A percentile compares a stretch with the other conserved stretches of the same genome.
phyloP scores from a whole-genome alignment of 92 coral and sea anemone genomes.

The Parazoanthus darwini region DNA sequence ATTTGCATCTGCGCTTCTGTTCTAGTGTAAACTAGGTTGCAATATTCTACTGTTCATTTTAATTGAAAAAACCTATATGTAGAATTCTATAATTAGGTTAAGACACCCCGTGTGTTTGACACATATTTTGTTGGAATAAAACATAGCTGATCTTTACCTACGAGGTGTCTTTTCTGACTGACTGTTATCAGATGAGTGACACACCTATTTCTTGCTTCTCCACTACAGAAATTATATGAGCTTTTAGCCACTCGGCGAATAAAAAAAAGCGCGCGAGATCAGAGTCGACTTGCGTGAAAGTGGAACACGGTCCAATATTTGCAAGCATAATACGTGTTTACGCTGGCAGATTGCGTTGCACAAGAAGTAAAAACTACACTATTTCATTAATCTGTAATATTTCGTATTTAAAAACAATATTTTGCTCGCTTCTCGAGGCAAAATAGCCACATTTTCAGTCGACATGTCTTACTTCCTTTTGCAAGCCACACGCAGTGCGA shows the following conservation, averaged over 20 bases:
- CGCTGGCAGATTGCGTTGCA: neutral
- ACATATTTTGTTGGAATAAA: neutral
- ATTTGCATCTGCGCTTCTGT: too few relatives aligned
- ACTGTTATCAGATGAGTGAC: neutral
- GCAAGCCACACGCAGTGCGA: constrained; percentile 32
- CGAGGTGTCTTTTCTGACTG: neutral
- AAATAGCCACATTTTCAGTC: neutral
- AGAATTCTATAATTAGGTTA: too few relatives aligned
- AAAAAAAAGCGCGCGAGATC: constrained; percentile 22
- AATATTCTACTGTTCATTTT: too few relatives aligned
- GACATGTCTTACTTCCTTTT: constrained; percentile 16
- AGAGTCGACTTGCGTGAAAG: neutral
- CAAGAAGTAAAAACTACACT: neutral
- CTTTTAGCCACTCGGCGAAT: neutral
- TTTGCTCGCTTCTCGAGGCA: neutral
- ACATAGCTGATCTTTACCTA: neutral
- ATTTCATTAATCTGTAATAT: constrained; percentile 14
- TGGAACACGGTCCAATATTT: constrained; percentile 38
- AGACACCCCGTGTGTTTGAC: too few relatives aligned
- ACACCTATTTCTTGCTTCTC: neutral
- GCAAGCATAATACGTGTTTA: constrained; percentile 1
- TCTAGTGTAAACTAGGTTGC: too few relatives aligned
- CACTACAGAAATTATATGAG: neutral
- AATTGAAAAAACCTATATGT: too few relatives aligned
- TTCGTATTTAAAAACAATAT: neutral